phyloP scores from a whole-genome alignment of 1,140 invertebrate species.

The Holotrichia oblita region DNA sequence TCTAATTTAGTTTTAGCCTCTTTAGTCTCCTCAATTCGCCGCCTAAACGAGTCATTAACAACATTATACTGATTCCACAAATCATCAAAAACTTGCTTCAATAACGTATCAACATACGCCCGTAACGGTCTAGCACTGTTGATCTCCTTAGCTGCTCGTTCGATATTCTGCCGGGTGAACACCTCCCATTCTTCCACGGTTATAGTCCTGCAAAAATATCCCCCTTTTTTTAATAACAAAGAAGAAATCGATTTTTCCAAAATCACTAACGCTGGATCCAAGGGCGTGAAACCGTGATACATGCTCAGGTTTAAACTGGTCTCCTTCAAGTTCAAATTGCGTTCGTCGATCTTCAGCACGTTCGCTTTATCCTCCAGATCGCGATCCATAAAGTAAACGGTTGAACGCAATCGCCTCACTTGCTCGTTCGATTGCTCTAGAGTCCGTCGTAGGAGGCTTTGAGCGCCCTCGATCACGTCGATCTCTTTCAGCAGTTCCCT shows the following conservation, averaged over 20 bases:
- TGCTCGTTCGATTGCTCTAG: slow-evolving; percentile 82
- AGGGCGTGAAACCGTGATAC: slow-evolving; percentile 69
- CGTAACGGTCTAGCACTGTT: slow-evolving; percentile 76
- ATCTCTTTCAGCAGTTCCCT: slow-evolving; percentile 72
- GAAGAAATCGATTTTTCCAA: slow-evolving; percentile 43
- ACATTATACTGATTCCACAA: slow-evolving; percentile 71
- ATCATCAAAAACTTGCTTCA: slow-evolving; percentile 78
- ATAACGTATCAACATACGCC: slow-evolving; percentile 79
- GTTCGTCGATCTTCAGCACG: slow-evolving; percentile 78
- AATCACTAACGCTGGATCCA: slow-evolving; percentile 67
- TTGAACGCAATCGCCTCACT: slow-evolving; percentile 79
- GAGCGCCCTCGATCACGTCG: slow-evolving; percentile 70
- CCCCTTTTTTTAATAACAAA: too few relatives aligned
- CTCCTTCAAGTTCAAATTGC: slow-evolving; percentile 72
- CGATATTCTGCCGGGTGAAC: slow-evolving; percentile 79
- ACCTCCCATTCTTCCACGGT: slow-evolving; percentile 82
- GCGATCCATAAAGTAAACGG: slow-evolving; percentile 80
- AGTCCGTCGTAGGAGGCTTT: slow-evolving; percentile 72
- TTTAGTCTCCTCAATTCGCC: slow-evolving; percentile 82
- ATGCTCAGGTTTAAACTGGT: slow-evolving; percentile 73
- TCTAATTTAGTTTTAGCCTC: slow-evolving; percentile 84
- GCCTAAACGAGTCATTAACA: slow-evolving; percentile 78
- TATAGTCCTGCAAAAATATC: slow-evolving; percentile 69
- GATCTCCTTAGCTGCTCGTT: slow-evolving; percentile 78
- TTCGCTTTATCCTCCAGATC: slow-evolving; percentile 85